Percentiles rank a stretch among this genome's conserved stretches.
Evolutionary conservation across 37 sponge, comb jelly and placozoan genomes (phyloP).

Genomic region (Spongilla lacustris): DNA sequence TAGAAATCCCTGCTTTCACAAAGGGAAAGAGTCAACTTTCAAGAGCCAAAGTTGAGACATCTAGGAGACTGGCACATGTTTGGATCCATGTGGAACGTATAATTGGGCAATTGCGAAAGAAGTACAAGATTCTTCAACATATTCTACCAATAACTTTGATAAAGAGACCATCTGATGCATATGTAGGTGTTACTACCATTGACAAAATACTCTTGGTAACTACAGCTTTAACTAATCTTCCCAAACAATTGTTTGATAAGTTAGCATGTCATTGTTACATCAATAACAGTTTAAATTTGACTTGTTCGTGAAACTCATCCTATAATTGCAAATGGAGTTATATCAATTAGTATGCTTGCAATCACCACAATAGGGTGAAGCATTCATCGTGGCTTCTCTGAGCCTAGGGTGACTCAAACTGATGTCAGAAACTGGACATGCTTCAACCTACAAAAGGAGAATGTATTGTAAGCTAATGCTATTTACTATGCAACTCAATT

Average conservation of each 20-base stretch:
- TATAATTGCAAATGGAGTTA: no score
- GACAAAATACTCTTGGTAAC: conserved; percentile 33
- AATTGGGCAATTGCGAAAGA: conserved; percentile 50
- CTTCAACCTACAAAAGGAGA: no score
- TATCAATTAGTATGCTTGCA: no score
- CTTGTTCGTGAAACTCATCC: no score
- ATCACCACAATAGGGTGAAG: no score
- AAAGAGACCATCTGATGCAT: conserved; percentile 23
- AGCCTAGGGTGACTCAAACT: no score
- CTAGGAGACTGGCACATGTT: conserved; percentile 15
- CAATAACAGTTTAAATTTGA: no score
- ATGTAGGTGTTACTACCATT: conserved; percentile 10
- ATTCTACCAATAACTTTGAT: conserved; percentile 33
- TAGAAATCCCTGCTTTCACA: conserved; percentile 38
- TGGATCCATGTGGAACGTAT: conserved; percentile 21
- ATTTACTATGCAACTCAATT: no score
- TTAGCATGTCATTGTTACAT: neutral
- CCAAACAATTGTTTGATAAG: neutral
- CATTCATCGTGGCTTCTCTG: no score
- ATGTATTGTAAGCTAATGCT: no score
- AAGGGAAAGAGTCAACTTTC: conserved; percentile 47
- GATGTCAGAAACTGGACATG: no score
- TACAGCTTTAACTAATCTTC: conserved; percentile 32
- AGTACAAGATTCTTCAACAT: conserved; percentile 40
- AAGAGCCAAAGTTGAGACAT: conserved; percentile 29